Base-by-base conservation (phyloP, 2,888 invertebrate species). In the Pristionchus entomophagus region DNA sequence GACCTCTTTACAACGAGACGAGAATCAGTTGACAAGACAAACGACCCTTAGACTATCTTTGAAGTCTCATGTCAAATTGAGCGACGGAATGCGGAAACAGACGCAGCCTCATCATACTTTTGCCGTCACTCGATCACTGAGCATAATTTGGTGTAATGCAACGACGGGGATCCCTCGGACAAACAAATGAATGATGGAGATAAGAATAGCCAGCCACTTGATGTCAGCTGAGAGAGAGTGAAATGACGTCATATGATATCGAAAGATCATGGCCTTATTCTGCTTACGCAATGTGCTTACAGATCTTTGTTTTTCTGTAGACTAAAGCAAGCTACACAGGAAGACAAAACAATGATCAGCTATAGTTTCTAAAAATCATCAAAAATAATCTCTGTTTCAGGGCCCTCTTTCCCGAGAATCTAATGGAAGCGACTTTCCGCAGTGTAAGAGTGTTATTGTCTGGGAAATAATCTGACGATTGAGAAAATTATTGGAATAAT, bases 361-460 rank as follows among this genome's bases (percentile, higher is more conserved):
- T n/a, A n/a, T n/a, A n/a, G n/a, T n/a, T n/a, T n/a, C n/a, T n/a
- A n/a, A n/a, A n/a, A n/a, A n/a, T n/a, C n/a, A n/a, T n/a, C n/a
- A n/a, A n/a, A n/a, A n/a, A n/a, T n/a, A 17, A 45, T 6, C 84
- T 92, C 93, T 88, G 88, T 95, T 96, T 87, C 95, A 97, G 97
- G 94, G 97, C 97, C 94, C 96, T 97, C 94, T 97, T 98, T 93
- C 94, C 94, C 2, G 94, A 94, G 87, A 94, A 94, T 88, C 89
- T 94, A 45, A 92, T 94, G 1, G 94, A 94, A 88, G 94, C 94
- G 10, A 93, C 94, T 56, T 94, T 94, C 89, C 93, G 94, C 41
- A 82, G 85, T 49, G 88, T 88, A 51, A 81, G 87, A 45, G 8
- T 45, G 22, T 26, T 32, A n/a, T 6, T 19, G 22, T 51, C 62